Conservation (phyloP, 1,140 invertebrate species). For the Musca vetustissima region DNA sequence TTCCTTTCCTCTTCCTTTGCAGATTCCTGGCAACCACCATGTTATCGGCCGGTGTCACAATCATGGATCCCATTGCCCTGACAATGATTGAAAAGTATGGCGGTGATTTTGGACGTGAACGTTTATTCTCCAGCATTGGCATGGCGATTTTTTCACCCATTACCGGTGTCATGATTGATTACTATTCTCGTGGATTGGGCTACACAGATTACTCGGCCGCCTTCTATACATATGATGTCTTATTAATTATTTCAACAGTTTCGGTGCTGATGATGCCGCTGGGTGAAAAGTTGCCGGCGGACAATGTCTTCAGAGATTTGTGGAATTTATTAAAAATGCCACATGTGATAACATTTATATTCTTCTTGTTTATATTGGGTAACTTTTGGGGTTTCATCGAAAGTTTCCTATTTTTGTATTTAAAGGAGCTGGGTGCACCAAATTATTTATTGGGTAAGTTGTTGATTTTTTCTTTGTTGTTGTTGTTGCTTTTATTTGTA, state of each 20-base stretch:
- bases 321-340: constrained; percentile 73
- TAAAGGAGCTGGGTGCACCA: constrained; percentile 76
- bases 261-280: constrained; percentile 72
- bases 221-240: constrained; percentile 73
- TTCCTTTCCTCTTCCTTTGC: background rate
- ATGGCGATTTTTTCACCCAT: constrained; percentile 80
- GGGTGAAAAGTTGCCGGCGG: constrained; percentile 70
- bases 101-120: constrained; percentile 77
- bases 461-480: background rate
- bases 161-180: constrained; percentile 76
- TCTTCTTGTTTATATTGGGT: constrained; percentile 74
- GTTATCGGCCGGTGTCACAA: constrained; percentile 73
- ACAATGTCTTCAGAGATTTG: constrained; percentile 70
- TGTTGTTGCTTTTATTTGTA: background rate
- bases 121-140: constrained; percentile 76
- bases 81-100: constrained; percentile 78
- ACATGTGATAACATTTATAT: constrained; percentile 73
- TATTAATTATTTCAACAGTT: constrained; percentile 68
- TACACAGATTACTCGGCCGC: constrained; percentile 78
- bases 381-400: constrained; percentile 85
- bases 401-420: constrained; percentile 80
- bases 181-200: constrained; percentile 62
- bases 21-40: constrained; percentile 75
- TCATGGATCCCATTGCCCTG: constrained; percentile 80
- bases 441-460: constrained; percentile 75